These are phyloP conservation scores for Misgurnus mizolepis DNA, from an alignment of 2,113 vertebrate species.

Conservation along the genomic window DNA sequence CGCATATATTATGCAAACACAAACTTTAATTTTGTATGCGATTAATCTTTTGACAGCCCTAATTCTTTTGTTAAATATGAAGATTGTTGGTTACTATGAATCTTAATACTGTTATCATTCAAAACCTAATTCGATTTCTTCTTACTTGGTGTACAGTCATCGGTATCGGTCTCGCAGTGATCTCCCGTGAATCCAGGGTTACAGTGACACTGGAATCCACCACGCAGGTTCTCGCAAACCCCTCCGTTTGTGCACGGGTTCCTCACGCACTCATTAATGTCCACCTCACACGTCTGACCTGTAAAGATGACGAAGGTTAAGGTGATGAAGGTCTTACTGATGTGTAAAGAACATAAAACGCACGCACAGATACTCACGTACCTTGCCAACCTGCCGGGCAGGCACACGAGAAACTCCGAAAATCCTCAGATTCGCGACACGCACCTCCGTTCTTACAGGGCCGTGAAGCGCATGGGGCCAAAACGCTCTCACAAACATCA, in stretches of 20 bases:
- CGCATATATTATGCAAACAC: no score
- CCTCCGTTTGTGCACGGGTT: constrained; percentile 86
- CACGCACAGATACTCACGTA: constrained; percentile 56
- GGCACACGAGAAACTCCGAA: constrained; percentile 87
- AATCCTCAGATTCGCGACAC: constrained; percentile 89
- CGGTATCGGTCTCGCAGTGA: constrained; percentile 84
- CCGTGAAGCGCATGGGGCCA: constrained; percentile 83
- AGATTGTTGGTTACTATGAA: no score
- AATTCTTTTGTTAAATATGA: no score
- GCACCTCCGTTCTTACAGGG: constrained; percentile 88
- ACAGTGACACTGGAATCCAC: constrained; percentile 85
- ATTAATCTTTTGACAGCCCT: no score
- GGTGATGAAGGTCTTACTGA: neutral
- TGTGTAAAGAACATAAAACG: neutral
- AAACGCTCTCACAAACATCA: constrained; percentile 84
- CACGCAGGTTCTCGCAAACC: constrained; percentile 86
- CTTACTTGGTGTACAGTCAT: constrained; percentile 96
- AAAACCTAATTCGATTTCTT: no score
- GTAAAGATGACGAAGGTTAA: neutral
- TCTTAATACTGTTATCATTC: no score
- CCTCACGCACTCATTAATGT: constrained; percentile 94
- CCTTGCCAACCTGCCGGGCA: constrained; percentile 95
- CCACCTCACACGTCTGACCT: constrained; percentile 95
- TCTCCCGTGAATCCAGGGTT: constrained; percentile 81
- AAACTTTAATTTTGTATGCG: no score